phyloP scores from a whole-genome alignment of 2,888 invertebrate genomes.

The Mesorhabditis belari region DNA sequence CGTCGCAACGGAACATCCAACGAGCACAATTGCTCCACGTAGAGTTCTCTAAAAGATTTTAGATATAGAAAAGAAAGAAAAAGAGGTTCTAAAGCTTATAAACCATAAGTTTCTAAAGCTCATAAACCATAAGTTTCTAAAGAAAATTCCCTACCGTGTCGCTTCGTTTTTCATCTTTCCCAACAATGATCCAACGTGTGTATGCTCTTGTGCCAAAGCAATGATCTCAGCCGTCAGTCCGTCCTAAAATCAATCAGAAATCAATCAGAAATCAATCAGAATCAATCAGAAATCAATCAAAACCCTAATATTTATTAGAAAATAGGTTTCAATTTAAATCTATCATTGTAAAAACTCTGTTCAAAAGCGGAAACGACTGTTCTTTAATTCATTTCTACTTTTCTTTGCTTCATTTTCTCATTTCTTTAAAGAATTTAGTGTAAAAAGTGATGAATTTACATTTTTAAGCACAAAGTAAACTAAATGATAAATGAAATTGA shows the following conservation, averaged over 20 bases:
- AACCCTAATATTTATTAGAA: background rate
- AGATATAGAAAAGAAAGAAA: too few species aligned
- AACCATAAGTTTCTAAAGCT: too few species aligned
- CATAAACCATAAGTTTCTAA: too few species aligned
- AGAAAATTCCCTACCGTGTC: background rate
- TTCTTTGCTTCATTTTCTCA: slow-evolving; percentile 8
- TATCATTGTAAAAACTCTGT: background rate
- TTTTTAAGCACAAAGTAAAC: too few species aligned
- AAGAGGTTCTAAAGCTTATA: too few species aligned
- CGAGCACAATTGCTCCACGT: slow-evolving; percentile 62
- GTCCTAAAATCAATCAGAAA: slow-evolving; percentile 57
- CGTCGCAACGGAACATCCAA: slow-evolving; percentile 55
- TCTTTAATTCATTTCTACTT: slow-evolving; percentile 7
- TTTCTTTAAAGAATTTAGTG: background rate
- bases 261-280: too few species aligned
- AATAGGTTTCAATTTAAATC: background rate
- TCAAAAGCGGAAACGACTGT: background rate
- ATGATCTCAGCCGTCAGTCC: slow-evolving; percentile 71
- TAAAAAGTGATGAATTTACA: background rate
- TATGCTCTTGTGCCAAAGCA: slow-evolving; percentile 70
- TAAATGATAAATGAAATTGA: too few species aligned
- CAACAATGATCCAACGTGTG: slow-evolving; percentile 66
- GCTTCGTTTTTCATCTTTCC: slow-evolving; percentile 63
- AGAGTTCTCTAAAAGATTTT: slow-evolving; percentile 58
- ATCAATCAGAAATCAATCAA: too few species aligned